A percentile compares a stretch with the other conserved stretches of the same genome.
Conservation (phyloP, 2,797 vertebrate genomes). For the Cyprinella venusta region DNA sequence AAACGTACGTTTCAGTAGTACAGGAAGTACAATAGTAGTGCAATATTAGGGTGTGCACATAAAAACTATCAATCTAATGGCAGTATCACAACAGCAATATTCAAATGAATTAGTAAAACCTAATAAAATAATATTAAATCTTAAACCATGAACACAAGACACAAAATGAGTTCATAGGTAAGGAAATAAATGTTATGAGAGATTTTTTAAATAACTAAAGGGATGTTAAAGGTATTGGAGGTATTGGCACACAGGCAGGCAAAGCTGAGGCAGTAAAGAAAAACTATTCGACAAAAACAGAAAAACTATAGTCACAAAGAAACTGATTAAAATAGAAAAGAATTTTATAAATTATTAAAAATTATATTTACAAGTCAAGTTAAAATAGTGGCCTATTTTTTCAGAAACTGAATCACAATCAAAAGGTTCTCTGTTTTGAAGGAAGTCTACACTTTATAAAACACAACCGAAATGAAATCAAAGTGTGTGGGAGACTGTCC, state of each 20-base stretch:
- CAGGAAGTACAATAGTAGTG: conserved; percentile 1
- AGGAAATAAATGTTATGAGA: background rate
- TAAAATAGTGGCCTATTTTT: conserved; percentile 26
- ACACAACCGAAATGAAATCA: conserved; percentile 16
- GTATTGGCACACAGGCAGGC: conserved; percentile 25
- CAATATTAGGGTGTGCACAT: conserved; percentile 5
- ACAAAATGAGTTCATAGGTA: background rate
- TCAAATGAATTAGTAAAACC: background rate
- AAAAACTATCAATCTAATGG: background rate
- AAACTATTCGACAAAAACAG: background rate
- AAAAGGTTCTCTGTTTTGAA: background rate
- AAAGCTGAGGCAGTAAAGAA: conserved; percentile 1
- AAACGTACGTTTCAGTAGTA: conserved; percentile 33
- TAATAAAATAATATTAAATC: background rate
- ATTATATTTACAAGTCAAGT: conserved; percentile 54
- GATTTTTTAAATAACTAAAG: background rate
- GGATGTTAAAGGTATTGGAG: background rate
- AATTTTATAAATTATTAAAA: conserved; percentile 60
- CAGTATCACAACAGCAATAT: conserved; percentile 6
- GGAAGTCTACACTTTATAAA: background rate
- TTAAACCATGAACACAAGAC: background rate
- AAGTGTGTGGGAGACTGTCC: conserved; percentile 2
- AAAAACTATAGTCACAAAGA: background rate
- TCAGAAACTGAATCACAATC: background rate
- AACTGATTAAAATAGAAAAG: background rate